Base-by-base conservation (phyloP, 2,888 invertebrate genomes). In the Melinaea menophilus region DNA sequence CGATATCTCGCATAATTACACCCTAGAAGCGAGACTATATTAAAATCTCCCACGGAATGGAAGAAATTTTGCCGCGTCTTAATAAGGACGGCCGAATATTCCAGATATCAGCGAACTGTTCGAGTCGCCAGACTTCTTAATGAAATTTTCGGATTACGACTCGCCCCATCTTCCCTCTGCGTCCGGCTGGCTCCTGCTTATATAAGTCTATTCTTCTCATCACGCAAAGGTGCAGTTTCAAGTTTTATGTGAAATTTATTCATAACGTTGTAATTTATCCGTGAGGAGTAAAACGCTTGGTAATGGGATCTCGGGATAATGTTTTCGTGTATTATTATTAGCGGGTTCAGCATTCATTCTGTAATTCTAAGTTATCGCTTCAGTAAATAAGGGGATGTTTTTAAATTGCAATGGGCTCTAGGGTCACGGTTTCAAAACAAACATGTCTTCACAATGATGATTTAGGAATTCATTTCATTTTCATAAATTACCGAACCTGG, bases 201-300 rank as follows among this genome's bases (percentile, higher is more conserved):
- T 67, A 72, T 76, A 80, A 74, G 69, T 63, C 79, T 73, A 70
- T 85, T 86, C 73, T 85, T 75, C 74, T 87, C 82, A 70, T 73
- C 81, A 76, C 84, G 85, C 85, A 81, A 88, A 90, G 90, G 90
- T 90, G 90, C 91, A 90, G 82, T 87, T 78, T 78, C 72, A 82
- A 89, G 86, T 89, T 91, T 91, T 91, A 91, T 91, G 90, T 79
- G 88, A 91, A 90, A 91, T 91, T 91, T 91, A 91, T 91, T 91
- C 91, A 91, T 91, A 91, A 91, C 90, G 83, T 84, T 81, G 88
- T 91, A 91, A 91, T 91, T 90, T 88, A 91, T 90, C 88, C 87
- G 79, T 77, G 82, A 79, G 79, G 80, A 88, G 88, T 86, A 85
- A 88, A 88, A 85, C 82, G 85, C 79, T 80, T 71, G 73, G 87